phyloP scores from a whole-genome alignment of 2,113 vertebrate genomes.

The Cephalophus harveyi region DNA sequence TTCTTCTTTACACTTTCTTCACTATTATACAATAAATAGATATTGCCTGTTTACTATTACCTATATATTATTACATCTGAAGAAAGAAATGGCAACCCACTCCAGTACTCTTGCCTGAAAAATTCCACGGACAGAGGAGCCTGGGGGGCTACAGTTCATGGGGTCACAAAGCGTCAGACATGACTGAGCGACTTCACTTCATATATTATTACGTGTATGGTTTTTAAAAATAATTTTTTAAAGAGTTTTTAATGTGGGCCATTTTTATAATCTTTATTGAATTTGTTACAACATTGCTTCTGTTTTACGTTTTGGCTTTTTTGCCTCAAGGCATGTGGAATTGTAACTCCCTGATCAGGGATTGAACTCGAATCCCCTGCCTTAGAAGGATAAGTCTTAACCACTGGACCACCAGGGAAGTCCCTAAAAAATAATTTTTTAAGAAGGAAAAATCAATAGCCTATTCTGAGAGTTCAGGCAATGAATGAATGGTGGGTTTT shows the following conservation, averaged over 20 bases:
- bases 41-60: neutral
- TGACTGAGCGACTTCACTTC: neutral
- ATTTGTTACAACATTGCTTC: neutral
- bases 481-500: neutral
- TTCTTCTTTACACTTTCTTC: constrained; percentile 24
- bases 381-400: neutral
- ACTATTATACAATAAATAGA: constrained; percentile 12
- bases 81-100: neutral
- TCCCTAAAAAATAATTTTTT: constrained; percentile 19
- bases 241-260: neutral
- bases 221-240: neutral
- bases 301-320: neutral
- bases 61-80: neutral
- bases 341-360: neutral
- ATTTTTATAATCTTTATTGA: neutral
- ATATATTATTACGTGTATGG: neutral
- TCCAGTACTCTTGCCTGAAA: neutral
- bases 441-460: neutral
- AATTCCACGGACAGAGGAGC: neutral
- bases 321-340: neutral
- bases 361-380: neutral
- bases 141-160: neutral
- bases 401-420: neutral
- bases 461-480: neutral
- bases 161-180: neutral